phyloP scores from a whole-genome alignment of 2,888 invertebrate species.

The Elmis aenea region DNA sequence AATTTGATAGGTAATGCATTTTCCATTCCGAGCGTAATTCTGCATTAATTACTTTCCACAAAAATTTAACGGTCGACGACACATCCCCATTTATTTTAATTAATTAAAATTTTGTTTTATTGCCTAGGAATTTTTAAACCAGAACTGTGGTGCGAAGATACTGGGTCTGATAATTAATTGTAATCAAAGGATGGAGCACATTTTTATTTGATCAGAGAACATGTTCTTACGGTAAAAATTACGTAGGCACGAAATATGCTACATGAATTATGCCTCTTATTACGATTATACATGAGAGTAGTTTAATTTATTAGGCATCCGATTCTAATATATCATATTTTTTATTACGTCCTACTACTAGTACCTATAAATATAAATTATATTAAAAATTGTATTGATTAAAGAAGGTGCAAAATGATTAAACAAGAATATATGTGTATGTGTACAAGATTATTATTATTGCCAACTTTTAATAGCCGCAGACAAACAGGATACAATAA shows the following conservation, averaged over 20 bases:
- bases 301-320: too few relatives aligned
- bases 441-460: too few relatives aligned
- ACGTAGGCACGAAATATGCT: neutral
- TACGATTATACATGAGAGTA: neutral
- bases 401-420: too few relatives aligned
- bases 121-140: neutral
- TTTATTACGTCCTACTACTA: too few relatives aligned
- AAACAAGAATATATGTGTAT: too few relatives aligned
- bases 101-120: slow-evolving; percentile 16
- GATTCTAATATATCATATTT: too few relatives aligned
- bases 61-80: slow-evolving; percentile 8
- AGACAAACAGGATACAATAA: too few relatives aligned
- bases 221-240: neutral
- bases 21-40: slow-evolving; percentile 15
- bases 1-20: slow-evolving; percentile 29
- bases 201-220: neutral
- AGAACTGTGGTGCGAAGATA: neutral
- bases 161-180: neutral
- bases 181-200: neutral
- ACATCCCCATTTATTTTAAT: slow-evolving; percentile 14
- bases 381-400: too few relatives aligned
- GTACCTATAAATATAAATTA: too few relatives aligned
- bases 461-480: too few relatives aligned
- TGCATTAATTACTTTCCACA: slow-evolving; percentile 17
- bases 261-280: neutral